Percentiles rank a stretch among this genome's conserved stretches.
These are phyloP conservation scores for Pogonomyrmex californicus DNA, from an alignment of 1,140 invertebrate species.

Conservation along the genomic window DNA sequence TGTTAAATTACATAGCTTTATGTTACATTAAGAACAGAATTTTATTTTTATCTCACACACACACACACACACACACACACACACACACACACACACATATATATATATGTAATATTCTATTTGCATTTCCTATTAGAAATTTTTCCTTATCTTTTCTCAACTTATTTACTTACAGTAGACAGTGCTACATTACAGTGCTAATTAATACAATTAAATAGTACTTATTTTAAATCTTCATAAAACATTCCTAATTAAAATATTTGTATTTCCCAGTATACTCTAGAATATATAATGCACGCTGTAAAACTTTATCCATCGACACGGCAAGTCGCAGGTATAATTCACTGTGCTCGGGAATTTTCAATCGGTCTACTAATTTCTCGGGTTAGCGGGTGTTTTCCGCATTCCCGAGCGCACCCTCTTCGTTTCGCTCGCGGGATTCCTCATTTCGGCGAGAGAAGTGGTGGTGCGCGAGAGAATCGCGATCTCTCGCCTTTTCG, in stretches of 20 bases:
- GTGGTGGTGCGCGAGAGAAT: not conserved
- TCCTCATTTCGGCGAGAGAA: conserved; percentile 41
- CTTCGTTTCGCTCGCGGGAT: conserved; percentile 24
- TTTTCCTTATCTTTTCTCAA: not conserved
- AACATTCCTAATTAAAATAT: not conserved
- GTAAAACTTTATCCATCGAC: not conserved
- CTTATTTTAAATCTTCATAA: not conserved
- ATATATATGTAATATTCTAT: not conserved
- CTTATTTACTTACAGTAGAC: not conserved
- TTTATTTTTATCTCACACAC: not conserved
- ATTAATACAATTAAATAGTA: not conserved
- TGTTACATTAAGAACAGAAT: not conserved
- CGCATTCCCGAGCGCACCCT: conserved; percentile 34
- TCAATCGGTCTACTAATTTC: not conserved
- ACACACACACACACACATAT: too few relatives aligned
- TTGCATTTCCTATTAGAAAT: not conserved
- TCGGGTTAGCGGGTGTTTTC: not conserved
- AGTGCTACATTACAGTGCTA: not conserved
- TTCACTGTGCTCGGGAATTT: not conserved
- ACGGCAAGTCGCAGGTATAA: not conserved
- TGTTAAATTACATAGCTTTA: not conserved
- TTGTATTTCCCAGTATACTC: not conserved
- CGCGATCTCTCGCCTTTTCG: conserved; percentile 51
- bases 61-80: too few relatives aligned
- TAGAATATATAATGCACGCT: not conserved